A percentile compares a stretch with the other conserved stretches of the same genome.
Conservation (phyloP, 2,888 invertebrate genomes). For the Bombyx huttoni region DNA sequence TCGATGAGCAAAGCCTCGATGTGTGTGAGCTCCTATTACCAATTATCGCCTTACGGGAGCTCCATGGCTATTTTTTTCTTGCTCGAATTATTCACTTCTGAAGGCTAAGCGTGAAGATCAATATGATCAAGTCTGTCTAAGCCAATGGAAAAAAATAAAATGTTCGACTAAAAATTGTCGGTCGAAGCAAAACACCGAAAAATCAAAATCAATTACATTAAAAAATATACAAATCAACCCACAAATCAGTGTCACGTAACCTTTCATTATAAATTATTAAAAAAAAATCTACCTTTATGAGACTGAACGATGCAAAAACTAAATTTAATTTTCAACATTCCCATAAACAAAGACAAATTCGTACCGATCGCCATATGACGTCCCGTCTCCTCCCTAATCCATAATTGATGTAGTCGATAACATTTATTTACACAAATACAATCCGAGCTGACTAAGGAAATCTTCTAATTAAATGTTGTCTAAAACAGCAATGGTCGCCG, state of each 20-base stretch:
- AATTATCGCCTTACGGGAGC: too few relatives aligned
- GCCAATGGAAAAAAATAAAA: too few relatives aligned
- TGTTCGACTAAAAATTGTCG: neutral
- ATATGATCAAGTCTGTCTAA: too few relatives aligned
- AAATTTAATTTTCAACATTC: constrained; percentile 38
- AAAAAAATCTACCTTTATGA: constrained; percentile 11
- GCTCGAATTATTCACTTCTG: too few relatives aligned
- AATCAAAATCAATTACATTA: constrained; percentile 8
- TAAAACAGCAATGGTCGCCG: too few relatives aligned
- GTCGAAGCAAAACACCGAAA: constrained; percentile 7
- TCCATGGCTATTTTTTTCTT: too few relatives aligned
- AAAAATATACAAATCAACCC: constrained; percentile 8
- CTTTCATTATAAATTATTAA: constrained; percentile 27
- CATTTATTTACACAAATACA: neutral
- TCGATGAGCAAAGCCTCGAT: too few relatives aligned
- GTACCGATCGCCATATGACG: constrained; percentile 60
- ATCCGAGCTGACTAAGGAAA: neutral
- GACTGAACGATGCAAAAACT: constrained; percentile 39
- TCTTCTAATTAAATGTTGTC: neutral
- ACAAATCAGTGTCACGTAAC: constrained; percentile 25
- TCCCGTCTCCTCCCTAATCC: constrained; percentile 30
- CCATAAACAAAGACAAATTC: constrained; percentile 57
- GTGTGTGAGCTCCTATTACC: too few relatives aligned
- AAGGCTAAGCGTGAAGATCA: too few relatives aligned
- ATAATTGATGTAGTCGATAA: too few relatives aligned